These are phyloP conservation scores for Heteromyza rotundicornis DNA, from an alignment of 2,888 invertebrate species.

Conservation along the genomic window DNA sequence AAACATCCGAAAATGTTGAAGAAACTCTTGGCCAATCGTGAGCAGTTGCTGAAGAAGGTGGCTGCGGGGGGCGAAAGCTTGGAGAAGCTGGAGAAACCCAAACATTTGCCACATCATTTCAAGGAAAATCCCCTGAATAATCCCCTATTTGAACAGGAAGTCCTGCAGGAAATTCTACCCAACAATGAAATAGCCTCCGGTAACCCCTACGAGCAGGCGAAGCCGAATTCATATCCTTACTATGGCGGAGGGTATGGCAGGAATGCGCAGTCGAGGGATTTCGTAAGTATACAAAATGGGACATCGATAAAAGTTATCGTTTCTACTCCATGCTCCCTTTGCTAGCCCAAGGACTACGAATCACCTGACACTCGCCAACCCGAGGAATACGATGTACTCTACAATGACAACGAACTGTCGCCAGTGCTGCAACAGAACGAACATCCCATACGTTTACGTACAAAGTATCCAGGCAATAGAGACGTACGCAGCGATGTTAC, in stretches of 20 bases:
- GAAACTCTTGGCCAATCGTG: conserved; percentile 53
- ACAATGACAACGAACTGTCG: conserved; percentile 54
- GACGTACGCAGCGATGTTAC: conserved; percentile 58
- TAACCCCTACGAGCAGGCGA: conserved; percentile 28
- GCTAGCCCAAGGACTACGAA: conserved; percentile 54
- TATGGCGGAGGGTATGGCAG: conserved; percentile 29
- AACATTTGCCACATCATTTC: conserved; percentile 29
- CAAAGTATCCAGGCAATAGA: conserved; percentile 59
- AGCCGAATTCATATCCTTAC: conserved; percentile 36
- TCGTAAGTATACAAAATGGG: conserved; percentile 38
- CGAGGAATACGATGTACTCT: conserved; percentile 57
- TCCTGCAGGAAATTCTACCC: conserved; percentile 44
- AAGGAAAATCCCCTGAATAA: conserved; percentile 42
- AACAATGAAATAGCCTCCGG: conserved; percentile 33
- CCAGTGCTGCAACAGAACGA: conserved; percentile 45
- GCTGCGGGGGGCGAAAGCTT: conserved; percentile 21
- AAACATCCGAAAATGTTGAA: conserved; percentile 62
- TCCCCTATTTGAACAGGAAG: conserved; percentile 37
- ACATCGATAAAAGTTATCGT: neutral
- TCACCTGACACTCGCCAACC: conserved; percentile 42
- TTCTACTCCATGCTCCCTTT: neutral
- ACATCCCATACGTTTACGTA: conserved; percentile 56
- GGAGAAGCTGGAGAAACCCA: conserved; percentile 25
- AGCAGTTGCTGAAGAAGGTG: conserved; percentile 45
- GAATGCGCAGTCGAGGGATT: conserved; percentile 38